These are phyloP conservation scores for Pseudorectes ferrugineus DNA, from an alignment of 2,113 vertebrate genomes.

Conservation along the genomic window DNA sequence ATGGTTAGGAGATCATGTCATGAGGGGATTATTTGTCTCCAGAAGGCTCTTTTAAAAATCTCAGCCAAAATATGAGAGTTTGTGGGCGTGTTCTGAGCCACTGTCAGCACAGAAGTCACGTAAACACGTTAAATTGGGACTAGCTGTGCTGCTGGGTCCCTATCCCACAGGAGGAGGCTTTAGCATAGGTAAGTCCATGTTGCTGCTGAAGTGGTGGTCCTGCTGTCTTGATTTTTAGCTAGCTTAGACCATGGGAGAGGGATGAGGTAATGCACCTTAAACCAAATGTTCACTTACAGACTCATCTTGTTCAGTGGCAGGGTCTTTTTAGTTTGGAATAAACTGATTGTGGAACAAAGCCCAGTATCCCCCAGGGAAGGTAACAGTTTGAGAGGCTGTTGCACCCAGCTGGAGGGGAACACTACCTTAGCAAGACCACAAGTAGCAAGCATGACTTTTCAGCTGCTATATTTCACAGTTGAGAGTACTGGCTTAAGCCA, in stretches of 20 bases:
- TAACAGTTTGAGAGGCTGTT: neutral
- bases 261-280: neutral
- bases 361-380: neutral
- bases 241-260: neutral
- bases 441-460: neutral
- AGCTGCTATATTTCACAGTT: neutral
- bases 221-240: neutral
- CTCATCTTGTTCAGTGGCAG: neutral
- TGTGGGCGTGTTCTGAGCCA: rapidly evolving
- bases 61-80: neutral
- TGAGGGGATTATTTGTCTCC: neutral
- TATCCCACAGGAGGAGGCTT: neutral
- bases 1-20: neutral
- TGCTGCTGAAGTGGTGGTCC: neutral
- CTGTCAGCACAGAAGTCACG: neutral
- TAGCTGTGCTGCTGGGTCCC: neutral
- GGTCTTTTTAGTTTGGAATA: neutral
- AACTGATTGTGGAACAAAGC: neutral
- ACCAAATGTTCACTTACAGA: neutral
- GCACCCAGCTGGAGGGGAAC: neutral
- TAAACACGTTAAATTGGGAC: neutral
- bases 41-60: neutral
- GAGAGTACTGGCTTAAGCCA: neutral
- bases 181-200: neutral
- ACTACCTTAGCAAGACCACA: neutral